These are phyloP conservation scores for Clarias fuscus DNA, from an alignment of 2,797 vertebrate species.

Conservation along the genomic window DNA sequence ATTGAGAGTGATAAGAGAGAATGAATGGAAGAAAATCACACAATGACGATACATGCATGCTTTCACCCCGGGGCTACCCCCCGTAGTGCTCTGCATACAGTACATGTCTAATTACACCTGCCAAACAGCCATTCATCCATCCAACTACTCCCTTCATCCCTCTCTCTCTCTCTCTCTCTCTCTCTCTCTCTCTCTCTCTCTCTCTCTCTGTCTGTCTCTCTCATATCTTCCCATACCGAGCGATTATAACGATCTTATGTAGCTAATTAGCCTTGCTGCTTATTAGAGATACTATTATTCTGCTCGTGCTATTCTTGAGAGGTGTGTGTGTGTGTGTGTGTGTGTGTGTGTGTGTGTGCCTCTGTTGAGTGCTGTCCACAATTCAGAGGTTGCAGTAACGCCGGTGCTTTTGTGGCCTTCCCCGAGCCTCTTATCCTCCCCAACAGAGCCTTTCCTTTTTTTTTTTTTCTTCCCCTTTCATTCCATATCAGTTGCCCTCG, in stretches of 20 bases:
- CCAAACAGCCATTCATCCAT: slow-evolving; percentile 72
- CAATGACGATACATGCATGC: slow-evolving; percentile 77
- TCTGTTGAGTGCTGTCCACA: slow-evolving; percentile 96
- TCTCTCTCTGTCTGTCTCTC: slow-evolving; percentile 81
- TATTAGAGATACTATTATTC: slow-evolving; percentile 99
- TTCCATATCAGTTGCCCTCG: slow-evolving; percentile 7
- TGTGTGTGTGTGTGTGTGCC: slow-evolving; percentile 92
- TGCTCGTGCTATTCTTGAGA: slow-evolving; percentile 89
- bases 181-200: slow-evolving; percentile 66
- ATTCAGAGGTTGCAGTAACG: slow-evolving; percentile 84
- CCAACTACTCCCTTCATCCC: slow-evolving; percentile 69
- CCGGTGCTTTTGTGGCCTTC: slow-evolving; percentile 80
- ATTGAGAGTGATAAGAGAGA: slow-evolving; percentile 49
- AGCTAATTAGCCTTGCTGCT: slow-evolving; percentile 99
- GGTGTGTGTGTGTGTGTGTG: slow-evolving; percentile 93
- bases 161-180: slow-evolving; percentile 81
- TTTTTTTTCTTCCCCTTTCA: slow-evolving; percentile 61
- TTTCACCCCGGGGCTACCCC: slow-evolving; percentile 49
- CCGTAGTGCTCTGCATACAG: slow-evolving; percentile 79
- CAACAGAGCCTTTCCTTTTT: slow-evolving; percentile 69
- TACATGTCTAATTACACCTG: slow-evolving; percentile 93
- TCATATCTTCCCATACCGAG: slow-evolving; percentile 78
- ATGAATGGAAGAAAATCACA: slow-evolving; percentile 64
- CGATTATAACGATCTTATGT: slow-evolving; percentile 98
- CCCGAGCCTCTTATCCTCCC: slow-evolving; percentile 87